phyloP scores from a whole-genome alignment of 2,888 invertebrate genomes.

The Chloroclystis v-ata region DNA sequence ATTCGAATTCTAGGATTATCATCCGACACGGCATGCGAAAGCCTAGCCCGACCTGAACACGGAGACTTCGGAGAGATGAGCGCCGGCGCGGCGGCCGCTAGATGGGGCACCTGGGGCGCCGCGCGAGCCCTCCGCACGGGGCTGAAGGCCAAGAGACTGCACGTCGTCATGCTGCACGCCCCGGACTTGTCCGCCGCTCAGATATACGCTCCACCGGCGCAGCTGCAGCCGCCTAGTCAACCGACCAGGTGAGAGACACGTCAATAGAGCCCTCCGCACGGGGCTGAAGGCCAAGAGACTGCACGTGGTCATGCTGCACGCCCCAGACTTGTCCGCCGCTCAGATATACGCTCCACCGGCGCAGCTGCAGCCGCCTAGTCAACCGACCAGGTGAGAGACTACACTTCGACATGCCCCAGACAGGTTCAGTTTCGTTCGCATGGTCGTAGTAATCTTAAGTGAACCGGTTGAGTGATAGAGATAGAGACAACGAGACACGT shows the following conservation, averaged over 20 bases:
- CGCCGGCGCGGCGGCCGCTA: constrained; percentile 76
- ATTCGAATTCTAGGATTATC: constrained; percentile 65
- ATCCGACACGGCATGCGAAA: constrained; percentile 70
- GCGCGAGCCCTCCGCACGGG: constrained; percentile 84
- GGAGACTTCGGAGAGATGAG: constrained; percentile 50
- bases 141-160: constrained; percentile 83
- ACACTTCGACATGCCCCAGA: no score
- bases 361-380: constrained; percentile 60
- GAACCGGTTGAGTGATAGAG: no score
- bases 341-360: constrained; percentile 82
- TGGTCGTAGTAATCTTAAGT: no score
- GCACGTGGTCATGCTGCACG: constrained; percentile 86
- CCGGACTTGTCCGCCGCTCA: constrained; percentile 81
- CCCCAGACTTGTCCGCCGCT: constrained; percentile 81
- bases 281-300: constrained; percentile 84
- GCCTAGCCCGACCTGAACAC: constrained; percentile 47
- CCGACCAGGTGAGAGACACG: constrained; percentile 58
- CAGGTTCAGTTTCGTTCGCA: no score
- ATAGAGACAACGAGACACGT: no score
- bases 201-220: constrained; percentile 80
- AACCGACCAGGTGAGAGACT: constrained; percentile 58
- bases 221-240: constrained; percentile 60
- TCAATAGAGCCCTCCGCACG: constrained; percentile 83
- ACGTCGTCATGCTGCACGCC: constrained; percentile 86
- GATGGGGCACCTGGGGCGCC: constrained; percentile 89